These are phyloP conservation scores for Dendrocincla tyrannina DNA, from an alignment of 2,797 vertebrate species.

Conservation along the genomic window DNA sequence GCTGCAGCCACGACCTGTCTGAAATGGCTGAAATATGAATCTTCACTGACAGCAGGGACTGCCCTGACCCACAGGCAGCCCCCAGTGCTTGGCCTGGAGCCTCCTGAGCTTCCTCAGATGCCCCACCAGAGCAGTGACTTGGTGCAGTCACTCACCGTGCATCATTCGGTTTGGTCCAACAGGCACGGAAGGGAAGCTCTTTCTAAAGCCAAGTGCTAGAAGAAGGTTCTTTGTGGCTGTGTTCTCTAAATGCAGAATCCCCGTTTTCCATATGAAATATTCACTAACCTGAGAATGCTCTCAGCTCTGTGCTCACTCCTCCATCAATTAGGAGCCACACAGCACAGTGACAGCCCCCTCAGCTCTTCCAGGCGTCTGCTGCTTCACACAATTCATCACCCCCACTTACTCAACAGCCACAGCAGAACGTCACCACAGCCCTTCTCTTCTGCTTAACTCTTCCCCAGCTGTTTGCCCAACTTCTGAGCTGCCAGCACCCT, in stretches of 20 bases:
- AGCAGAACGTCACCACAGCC: neutral
- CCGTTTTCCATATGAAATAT: conserved; percentile 24
- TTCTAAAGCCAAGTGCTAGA: neutral
- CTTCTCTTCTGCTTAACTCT: neutral
- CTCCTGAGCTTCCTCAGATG: no score
- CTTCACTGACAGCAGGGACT: fast-evolving
- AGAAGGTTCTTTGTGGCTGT: neutral
- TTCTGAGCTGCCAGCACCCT: neutral
- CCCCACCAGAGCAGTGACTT: neutral
- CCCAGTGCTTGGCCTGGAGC: neutral
- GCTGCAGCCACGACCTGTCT: neutral
- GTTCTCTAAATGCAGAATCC: neutral
- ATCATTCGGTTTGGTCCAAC: neutral
- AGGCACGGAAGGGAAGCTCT: neutral
- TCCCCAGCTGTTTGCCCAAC: neutral
- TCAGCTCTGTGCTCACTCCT: neutral
- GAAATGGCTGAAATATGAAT: neutral
- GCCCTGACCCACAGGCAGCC: neutral
- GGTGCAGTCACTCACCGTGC: neutral
- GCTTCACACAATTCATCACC: conserved; percentile 2
- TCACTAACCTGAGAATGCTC: neutral
- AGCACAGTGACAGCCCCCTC: conserved; percentile 43
- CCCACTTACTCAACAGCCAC: neutral
- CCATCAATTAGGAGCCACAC: conserved; percentile 31
- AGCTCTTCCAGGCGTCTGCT: conserved; percentile 12